Evolutionary conservation across 2,113 vertebrate species (phyloP), one percentile per base, ranked within the genome.

Genomic region (Hylia prasina): DNA sequence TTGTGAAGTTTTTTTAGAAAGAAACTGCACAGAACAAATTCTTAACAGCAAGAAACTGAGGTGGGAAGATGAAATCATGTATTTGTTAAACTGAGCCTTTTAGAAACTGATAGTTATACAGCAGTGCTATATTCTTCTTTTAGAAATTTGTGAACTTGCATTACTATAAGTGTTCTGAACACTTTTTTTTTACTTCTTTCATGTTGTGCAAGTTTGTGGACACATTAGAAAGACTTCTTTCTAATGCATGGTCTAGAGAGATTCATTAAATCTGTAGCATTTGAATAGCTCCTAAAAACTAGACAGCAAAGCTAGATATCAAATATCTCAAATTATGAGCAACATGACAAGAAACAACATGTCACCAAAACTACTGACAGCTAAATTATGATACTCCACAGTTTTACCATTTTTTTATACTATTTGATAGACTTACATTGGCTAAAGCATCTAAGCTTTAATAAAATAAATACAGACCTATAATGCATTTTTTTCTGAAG

Each of bases 231-330:
- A 89, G 37, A 33, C 35, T 66, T 82, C 60, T 78, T 71, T 47
- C 72, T 75, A 89, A 72, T 28, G 57, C 47, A 84, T 9, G 3
- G 35, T 95, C 40, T 69, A 39, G 39, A 82, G 89, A 77, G 69
- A 93, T 88, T 93, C 54, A 58, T 71, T 86, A 95, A 77, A 91
- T 92, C n/a, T 75, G 51, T 19, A 56, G 27, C 72, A 37, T 84
- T 95, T 73, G 71, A 73, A 61, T 69, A 94, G 23, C 87, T 95
- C 63, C 93, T 89, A 95, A 57, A 94, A 89, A 73, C n/a, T 53
- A 35, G 68, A 75, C 78, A 95, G 31, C 21, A 80, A 90, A 95
- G n/a, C 37, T 37, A 73, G 57, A 42, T 30, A 88, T 11, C 4
- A 6, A 78, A 48, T 33, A 57, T n/a, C 35, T 78, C 18, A 81